Base-by-base conservation (phyloP, 1,140 invertebrate genomes). In the Chrysoperla carnea region DNA sequence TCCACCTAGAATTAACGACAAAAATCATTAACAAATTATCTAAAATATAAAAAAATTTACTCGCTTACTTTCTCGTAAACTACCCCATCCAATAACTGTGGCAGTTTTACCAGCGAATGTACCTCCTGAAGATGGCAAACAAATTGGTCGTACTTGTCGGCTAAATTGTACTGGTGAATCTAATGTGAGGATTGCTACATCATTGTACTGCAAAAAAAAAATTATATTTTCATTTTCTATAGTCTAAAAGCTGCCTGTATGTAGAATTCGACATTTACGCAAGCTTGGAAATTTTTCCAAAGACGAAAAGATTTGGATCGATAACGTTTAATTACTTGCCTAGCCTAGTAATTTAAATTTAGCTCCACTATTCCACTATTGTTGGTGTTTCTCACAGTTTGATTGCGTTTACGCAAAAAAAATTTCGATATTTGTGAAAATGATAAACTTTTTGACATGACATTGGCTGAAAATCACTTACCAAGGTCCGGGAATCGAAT, bases 71-170 rank as follows among this genome's bases (percentile, higher is more conserved):
- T 86, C 83, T 54, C 73, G 65, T 48, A 87, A 63, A 54, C 80
- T 84, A 15, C 83, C 81, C 84, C 83, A 89, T 8, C 84, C 85
- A 39, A 86, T 84, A 6, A 88, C 85, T 0, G 83, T 87, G 2
- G 74, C 84, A 2, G 69, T 68, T 45, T 72, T 69, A 27, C 81
- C 78, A 36, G 72, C 61, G 52, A 81, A 84, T 5, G 70, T 56
- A 49, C 67, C 57, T 14, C 63, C 57, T 1, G 73, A 72, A 9
- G 63, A 59, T 2, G 86, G 83, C 42, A 93, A 63, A 55, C 89
- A 93, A 37, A 93, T 75, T 0, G 88, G 83, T 45, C 81, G 69
- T 39, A 93, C 76, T 52, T 76, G 73, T 42, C 75, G 70, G 2
- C 72, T 74, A 58, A 80, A 91, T 37, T 69, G 62, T 1, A 92